Evolutionary conservation across 1,140 invertebrate genomes (phyloP), one percentile per base, ranked within the genome.

Genomic region (Zaprionus capensis): DNA sequence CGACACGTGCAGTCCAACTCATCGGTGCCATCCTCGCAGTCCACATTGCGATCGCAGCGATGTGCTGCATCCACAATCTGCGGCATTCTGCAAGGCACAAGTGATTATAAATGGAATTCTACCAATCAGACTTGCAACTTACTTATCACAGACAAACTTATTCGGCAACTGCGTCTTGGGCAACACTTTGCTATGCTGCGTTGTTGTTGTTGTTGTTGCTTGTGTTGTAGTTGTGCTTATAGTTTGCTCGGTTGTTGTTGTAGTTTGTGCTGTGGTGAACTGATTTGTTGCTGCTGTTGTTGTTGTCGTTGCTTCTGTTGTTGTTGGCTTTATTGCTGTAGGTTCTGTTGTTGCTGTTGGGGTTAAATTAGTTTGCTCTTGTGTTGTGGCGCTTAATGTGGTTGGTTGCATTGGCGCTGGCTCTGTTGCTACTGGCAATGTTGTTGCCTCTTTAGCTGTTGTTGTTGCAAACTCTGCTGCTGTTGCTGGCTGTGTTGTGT

Each of bases 1-100:
- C 92, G 93, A 91, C 97, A 98, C 0, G 93, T 95, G 81, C 97
- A 98, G 73, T 94, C 92, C 1, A 93, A 73, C 93, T 98, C 97
- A 92, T 98, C 97, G 0, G 95, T 96, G 15, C 95, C 95, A 92
- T 98, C 97, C 87, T 97, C 95, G 92, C 97, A 98, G 82, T 98
- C 96, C 17, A 94, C 88, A 46, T 94, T 92, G 24, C 94, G 94
- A 91, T 98, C 94, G 84, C 97, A 98, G 58, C 94, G 94, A 72
- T 94, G 93, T 11, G 81, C 68, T 1, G 93, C 90, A 1, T 95
- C 92, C 26, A 97, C 94, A 14, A 90, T 93, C 93, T 97, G 96
- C 1, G 93, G 78, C 59, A 96, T 94, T 55, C 96, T 96, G 71
- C 28, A 93, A 15, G 26, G 1, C 7, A 41, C 22, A 31, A 49